phyloP scores from a whole-genome alignment of 2,888 invertebrate species.

The Trilocha varians region DNA sequence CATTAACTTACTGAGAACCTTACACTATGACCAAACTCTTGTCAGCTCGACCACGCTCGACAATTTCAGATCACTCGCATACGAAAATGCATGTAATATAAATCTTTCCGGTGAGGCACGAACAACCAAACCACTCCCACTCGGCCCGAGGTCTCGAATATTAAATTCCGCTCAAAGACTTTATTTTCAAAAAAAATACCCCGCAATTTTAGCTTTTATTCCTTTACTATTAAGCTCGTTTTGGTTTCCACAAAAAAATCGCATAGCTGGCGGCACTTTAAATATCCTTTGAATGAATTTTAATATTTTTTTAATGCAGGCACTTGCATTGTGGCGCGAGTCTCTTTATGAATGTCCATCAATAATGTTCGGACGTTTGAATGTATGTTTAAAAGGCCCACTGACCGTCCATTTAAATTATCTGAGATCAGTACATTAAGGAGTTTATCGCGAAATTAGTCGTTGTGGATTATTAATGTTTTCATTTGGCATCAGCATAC shows the following conservation, averaged over 20 bases:
- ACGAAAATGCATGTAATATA: slow-evolving; percentile 72
- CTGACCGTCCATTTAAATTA: slow-evolving; percentile 50
- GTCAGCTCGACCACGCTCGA: slow-evolving; percentile 37
- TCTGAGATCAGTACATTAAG: slow-evolving; percentile 42
- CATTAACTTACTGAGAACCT: neutral
- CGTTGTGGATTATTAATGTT: slow-evolving; percentile 25
- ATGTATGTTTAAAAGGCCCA: slow-evolving; percentile 57
- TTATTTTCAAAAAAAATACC: slow-evolving; percentile 48
- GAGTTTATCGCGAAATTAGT: slow-evolving; percentile 41
- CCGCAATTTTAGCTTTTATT: slow-evolving; percentile 56
- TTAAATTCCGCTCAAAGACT: slow-evolving; percentile 69
- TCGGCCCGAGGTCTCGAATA: slow-evolving; percentile 63
- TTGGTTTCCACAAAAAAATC: slow-evolving; percentile 21
- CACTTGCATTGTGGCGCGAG: slow-evolving; percentile 57
- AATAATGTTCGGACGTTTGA: slow-evolving; percentile 66
- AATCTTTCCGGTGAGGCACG: slow-evolving; percentile 71
- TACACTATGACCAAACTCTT: slow-evolving; percentile 12
- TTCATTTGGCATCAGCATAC: slow-evolving; percentile 12
- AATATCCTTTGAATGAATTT: slow-evolving; percentile 51
- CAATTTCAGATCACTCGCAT: slow-evolving; percentile 69
- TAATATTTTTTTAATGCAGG: slow-evolving; percentile 68
- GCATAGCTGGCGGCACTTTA: slow-evolving; percentile 26
- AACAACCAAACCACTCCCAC: slow-evolving; percentile 69
- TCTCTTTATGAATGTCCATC: slow-evolving; percentile 61
- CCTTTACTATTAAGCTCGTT: slow-evolving; percentile 38